Evolutionary conservation across 2,888 invertebrate genomes (phyloP).

Genomic region (Parthenolecanium corni): DNA sequence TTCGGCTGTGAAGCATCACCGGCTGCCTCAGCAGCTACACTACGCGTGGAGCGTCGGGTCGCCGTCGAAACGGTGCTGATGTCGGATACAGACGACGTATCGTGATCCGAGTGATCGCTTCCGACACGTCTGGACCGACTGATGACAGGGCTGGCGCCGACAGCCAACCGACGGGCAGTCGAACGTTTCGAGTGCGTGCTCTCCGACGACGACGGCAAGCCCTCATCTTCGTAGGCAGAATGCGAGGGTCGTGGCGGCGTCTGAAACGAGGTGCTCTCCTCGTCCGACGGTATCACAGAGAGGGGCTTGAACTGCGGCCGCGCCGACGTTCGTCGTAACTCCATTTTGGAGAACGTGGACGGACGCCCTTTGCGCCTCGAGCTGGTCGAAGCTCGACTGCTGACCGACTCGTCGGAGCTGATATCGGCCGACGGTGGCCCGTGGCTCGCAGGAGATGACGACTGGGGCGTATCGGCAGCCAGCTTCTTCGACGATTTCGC

Average conservation of each 20-base stretch:
- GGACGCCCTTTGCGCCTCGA: not conserved
- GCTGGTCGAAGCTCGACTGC: slow-evolving; percentile 7
- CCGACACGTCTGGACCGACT: not conserved
- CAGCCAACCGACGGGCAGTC: not conserved
- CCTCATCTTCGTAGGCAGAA: not conserved
- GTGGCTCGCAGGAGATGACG: no score
- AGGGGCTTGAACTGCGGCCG: slow-evolving; percentile 18
- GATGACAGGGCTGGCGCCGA: not conserved
- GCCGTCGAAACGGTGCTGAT: not conserved
- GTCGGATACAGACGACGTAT: slow-evolving; percentile 9
- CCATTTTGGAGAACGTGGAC: not conserved
- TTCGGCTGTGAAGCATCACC: no score
- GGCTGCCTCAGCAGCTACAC: no score
- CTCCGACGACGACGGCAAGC: slow-evolving; percentile 6
- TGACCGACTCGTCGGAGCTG: slow-evolving; percentile 18
- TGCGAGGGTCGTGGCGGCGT: not conserved
- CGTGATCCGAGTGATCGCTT: slow-evolving; percentile 9
- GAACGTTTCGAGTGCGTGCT: slow-evolving; percentile 2
- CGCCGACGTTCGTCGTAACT: slow-evolving; percentile 15
- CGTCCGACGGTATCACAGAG: slow-evolving; percentile 12
- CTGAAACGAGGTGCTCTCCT: slow-evolving; percentile 13
- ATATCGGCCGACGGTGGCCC: not conserved
- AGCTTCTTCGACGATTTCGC: no score
- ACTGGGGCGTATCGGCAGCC: no score
- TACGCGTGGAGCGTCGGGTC: no score